Evolutionary conservation across 2,113 vertebrate genomes (phyloP), one percentile per base, ranked within the genome.

Genomic region (Numenius arquata): DNA sequence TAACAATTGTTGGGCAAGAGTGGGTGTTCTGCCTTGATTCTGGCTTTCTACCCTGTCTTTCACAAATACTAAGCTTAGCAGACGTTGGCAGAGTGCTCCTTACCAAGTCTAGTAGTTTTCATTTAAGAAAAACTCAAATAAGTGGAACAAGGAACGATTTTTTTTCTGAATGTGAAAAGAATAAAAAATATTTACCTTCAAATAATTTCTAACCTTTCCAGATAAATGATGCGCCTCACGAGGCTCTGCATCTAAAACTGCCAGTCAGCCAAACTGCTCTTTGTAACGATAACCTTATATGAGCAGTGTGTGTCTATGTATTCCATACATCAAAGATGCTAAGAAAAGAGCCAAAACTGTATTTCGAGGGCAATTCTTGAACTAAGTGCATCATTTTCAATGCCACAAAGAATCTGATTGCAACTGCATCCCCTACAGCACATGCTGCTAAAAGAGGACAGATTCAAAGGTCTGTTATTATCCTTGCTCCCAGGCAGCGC

Each of bases 291-390:
- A 85, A 95, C 52, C 91, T 97, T 89, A 84, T 76, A 94, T 89
- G 70, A 97, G 66, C 55, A 85, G 82, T 79, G 56, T 95, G 77
- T 89, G 87, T 84, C 90, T 95, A 82, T 81, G 89, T 89, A 93
- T 95, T 97, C 96, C 96, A 94, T 92, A 88, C 71, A 91, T 95
- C 91, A 96, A 95, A 96, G 95, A 86, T 86, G 88, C 84, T 95
- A 96, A 93, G 78, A 88, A 95, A 96, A 98, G 95, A 92, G 94
- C 79, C 61, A 94, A 96, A 97, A 96, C 83, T 96, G 76, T 94
- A 95, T 97, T 97, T 97, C 96, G 93, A 96, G 68, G 92, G 94
- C 81, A 88, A 92, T 97, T 96, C 96, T 96, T 97, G 84, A 97
- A 96, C 96, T 77, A 72, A 79, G 48, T 96, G 90, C 92, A 72